Conservation (phyloP, 2,797 vertebrate genomes). For the Aeoliscus strigatus region DNA sequence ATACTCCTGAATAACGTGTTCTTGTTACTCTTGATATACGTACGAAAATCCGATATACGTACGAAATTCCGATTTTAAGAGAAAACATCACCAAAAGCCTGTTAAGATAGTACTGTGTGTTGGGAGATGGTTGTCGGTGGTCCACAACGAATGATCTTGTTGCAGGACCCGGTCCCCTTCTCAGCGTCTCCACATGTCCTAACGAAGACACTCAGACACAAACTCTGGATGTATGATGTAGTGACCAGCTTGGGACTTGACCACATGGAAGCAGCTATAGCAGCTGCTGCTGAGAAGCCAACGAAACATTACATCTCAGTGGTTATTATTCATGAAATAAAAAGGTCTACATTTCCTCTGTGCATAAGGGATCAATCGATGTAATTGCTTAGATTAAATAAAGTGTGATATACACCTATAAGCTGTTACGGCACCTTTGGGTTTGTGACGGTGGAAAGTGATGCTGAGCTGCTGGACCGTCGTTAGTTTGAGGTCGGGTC, state of each 20-base stretch:
- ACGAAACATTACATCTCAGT: conserved; percentile 11
- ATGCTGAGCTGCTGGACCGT: conserved; percentile 16
- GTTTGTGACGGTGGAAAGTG: conserved; percentile 22
- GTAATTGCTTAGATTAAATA: not conserved
- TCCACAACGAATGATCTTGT: too few relatives aligned
- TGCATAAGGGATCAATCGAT: not conserved
- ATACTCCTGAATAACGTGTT: too few relatives aligned
- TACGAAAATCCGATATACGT: too few relatives aligned
- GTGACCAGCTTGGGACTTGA: conserved; percentile 72
- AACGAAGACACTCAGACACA: conserved; percentile 63
- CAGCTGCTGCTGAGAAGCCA: conserved; percentile 59
- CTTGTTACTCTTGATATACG: too few relatives aligned
- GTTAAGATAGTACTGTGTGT: too few relatives aligned
- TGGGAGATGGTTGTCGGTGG: conserved; percentile 25
- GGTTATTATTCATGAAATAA: not conserved
- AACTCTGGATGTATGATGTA: conserved; percentile 73
- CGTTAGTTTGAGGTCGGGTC: conserved; percentile 38
- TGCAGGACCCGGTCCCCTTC: too few relatives aligned
- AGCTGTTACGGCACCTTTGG: conserved; percentile 32
- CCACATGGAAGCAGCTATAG: conserved; percentile 78
- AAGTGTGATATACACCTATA: conserved; percentile 37
- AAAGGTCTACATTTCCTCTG: not conserved
- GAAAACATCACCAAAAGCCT: too few relatives aligned
- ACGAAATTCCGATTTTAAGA: too few relatives aligned
- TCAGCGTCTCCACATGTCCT: too few relatives aligned